Evolutionary conservation across 2,888 invertebrate genomes (phyloP).

Genomic region (Polyommatus icarus): DNA sequence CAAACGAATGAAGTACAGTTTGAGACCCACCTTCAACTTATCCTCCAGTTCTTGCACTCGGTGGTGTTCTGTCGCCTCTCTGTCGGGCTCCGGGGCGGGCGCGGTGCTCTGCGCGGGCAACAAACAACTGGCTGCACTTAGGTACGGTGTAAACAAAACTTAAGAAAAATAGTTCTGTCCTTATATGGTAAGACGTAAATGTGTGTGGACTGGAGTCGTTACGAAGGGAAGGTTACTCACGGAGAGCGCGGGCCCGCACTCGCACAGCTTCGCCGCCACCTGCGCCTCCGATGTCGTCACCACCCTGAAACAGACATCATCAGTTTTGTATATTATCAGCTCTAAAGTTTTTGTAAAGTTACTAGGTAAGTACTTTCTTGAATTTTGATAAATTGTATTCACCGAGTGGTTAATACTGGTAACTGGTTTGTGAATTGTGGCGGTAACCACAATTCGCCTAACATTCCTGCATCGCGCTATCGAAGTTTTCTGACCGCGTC

Average conservation of each 20-base stretch:
- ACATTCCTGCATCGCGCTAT: no score
- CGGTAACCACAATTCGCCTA: no score
- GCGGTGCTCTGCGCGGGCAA: constrained; percentile 56
- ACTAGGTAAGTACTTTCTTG: no score
- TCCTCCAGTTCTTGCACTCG: constrained; percentile 56
- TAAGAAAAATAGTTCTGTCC: not conserved
- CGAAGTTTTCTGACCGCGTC: no score
- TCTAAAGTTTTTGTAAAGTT: no score
- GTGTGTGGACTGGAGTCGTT: constrained; percentile 59
- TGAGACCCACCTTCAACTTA: not conserved
- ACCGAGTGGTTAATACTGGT: no score
- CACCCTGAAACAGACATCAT: not conserved
- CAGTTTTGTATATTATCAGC: not conserved
- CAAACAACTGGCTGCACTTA: constrained; percentile 30
- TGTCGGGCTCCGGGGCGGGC: constrained; percentile 60
- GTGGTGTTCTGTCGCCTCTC: constrained; percentile 54
- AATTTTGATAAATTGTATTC: no score
- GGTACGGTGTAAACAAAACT: not conserved
- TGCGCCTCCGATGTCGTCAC: not conserved
- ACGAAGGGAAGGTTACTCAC: not conserved
- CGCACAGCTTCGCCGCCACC: constrained; percentile 56
- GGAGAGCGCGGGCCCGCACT: constrained; percentile 55
- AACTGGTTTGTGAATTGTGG: no score
- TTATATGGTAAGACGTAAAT: constrained; percentile 25
- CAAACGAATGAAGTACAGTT: not conserved